Evolutionary conservation across 1,140 invertebrate species (phyloP).

Genomic region (Tenebrio molitor): DNA sequence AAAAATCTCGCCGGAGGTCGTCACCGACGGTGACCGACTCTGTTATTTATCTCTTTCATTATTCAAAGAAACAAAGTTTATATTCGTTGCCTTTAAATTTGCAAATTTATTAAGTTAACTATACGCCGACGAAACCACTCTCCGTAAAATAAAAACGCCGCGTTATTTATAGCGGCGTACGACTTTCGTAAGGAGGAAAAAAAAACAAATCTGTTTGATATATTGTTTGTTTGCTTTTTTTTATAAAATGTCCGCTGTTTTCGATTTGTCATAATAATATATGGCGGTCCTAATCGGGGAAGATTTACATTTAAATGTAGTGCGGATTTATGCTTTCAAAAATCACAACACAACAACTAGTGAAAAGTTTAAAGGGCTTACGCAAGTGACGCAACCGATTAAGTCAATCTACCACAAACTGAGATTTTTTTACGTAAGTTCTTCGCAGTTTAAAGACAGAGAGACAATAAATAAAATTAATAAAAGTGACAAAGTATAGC

Average conservation of each 20-base stretch:
- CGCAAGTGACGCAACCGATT: too few species aligned
- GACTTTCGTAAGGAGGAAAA: background rate
- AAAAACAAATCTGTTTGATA: conserved; percentile 31
- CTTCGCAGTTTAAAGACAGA: too few species aligned
- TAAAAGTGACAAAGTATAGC: too few species aligned
- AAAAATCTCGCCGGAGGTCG: too few species aligned
- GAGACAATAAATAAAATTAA: too few species aligned
- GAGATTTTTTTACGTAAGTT: too few species aligned
- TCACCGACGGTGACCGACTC: background rate
- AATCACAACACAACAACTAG: too few species aligned
- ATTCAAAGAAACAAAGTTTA: conserved; percentile 18
- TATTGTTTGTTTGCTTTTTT: background rate
- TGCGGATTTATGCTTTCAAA: too few species aligned
- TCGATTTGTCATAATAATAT: conserved; percentile 24
- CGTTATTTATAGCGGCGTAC: conserved; percentile 6
- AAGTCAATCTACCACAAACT: too few species aligned
- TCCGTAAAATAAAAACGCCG: conserved; percentile 15
- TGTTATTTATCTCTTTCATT: conserved; percentile 13
- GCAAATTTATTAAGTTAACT: conserved; percentile 22
- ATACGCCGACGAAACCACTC: conserved; percentile 2
- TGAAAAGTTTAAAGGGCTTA: too few species aligned
- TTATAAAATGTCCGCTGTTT: conserved; percentile 19
- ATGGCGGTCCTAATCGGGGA: conserved; percentile 3
- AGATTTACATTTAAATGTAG: conserved; percentile 7
- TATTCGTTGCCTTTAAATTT: conserved; percentile 15